These are phyloP conservation scores for Xanthia togata DNA, from an alignment of 2,888 invertebrate genomes.

Conservation along the genomic window DNA sequence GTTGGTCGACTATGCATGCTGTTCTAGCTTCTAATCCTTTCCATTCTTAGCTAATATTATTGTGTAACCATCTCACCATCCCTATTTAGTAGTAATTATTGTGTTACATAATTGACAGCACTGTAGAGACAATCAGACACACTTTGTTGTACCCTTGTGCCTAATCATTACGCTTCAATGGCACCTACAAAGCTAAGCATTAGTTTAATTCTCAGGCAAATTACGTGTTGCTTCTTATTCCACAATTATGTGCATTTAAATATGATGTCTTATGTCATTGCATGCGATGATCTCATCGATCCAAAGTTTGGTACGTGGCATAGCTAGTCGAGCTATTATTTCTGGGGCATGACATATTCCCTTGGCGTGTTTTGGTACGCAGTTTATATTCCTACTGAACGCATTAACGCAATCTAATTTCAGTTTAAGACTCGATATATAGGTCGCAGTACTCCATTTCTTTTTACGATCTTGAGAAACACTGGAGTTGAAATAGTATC, in stretches of 20 bases:
- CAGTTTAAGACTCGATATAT: slow-evolving; percentile 81
- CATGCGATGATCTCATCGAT: slow-evolving; percentile 81
- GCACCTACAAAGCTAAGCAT: slow-evolving; percentile 24
- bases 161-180: slow-evolving; percentile 30
- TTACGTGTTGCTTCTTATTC: slow-evolving; percentile 37
- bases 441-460: slow-evolving; percentile 74
- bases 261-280: slow-evolving; percentile 69
- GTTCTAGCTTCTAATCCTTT: background rate
- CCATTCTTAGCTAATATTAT: background rate
- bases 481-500: slow-evolving; percentile 36
- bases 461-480: slow-evolving; percentile 63
- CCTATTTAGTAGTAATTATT: background rate
- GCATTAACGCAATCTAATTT: slow-evolving; percentile 84
- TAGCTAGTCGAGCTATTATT: slow-evolving; percentile 76
- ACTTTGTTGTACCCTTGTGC: slow-evolving; percentile 44
- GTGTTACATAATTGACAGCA: slow-evolving; percentile 4
- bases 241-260: slow-evolving; percentile 62
- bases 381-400: slow-evolving; percentile 75
- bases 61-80: slow-evolving; percentile 8
- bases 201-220: slow-evolving; percentile 42
- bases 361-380: slow-evolving; percentile 80
- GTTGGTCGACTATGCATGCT: background rate
- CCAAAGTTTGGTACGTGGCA: slow-evolving; percentile 68
- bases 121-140: slow-evolving; percentile 11
- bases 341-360: slow-evolving; percentile 86